Evolutionary conservation across 2,113 vertebrate genomes (phyloP).

Genomic region (sheep (Ovis aries)): ARS-UI_Ramb_v3.0 NC_056069.1:15784001-15784500

Average conservation of each 20-base stretch:
- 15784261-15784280: neutral
- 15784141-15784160: neutral
- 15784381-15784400: rapidly evolving
- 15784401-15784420: neutral
- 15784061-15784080: neutral
- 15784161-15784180: neutral
- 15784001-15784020: neutral
- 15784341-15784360: neutral
- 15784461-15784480: neutral
- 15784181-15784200: neutral
- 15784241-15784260: neutral
- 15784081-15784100: neutral
- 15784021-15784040: neutral
- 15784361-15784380: neutral
- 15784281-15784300: neutral
- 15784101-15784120: neutral
- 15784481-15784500: rapidly evolving
- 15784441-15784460: neutral
- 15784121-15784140: neutral
- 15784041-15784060: neutral
- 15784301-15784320: neutral
- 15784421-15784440: neutral
- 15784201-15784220: neutral
- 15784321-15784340: neutral
- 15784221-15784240: neutral